Evolutionary conservation across 2,797 vertebrate species (phyloP), one percentile per base, ranked within the genome.

Genomic region (Clarias fuscus): DNA sequence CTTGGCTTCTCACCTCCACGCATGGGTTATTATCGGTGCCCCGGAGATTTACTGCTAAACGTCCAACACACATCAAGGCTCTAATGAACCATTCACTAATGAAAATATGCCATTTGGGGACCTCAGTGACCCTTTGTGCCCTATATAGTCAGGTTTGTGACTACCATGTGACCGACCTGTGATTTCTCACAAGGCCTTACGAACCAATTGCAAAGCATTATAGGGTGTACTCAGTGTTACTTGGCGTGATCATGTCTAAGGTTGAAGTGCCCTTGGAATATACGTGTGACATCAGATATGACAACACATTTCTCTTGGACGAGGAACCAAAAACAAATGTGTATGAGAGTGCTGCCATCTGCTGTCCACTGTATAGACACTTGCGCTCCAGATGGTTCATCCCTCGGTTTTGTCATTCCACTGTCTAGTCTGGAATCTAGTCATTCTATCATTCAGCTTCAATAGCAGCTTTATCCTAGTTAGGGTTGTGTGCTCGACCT

Each of bases 311-410:
- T 33, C 33, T 33, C 33, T 2, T 33, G 33, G 33, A 33, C 0
- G 14, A 33, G 24, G 10, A 68, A 68, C 11, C 71, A 5, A 61
- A 85, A 72, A 43, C 76, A 70, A 33, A 14, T 18, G 48, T 20
- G 22, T 77, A 6, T 61, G 48, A 82, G 22, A 84, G 27, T 86
- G 83, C 68, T 70, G 85, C 88, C 90, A 88, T 80, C 90, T 92
- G 76, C 85, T 90, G 91, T 43, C 84, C 82, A 72, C 27, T 59
- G 1, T 27, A 15, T 62, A 59, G 20, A 75, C 82, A 78, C 30
- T 61, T 61, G 4, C 2, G 61, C 58, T 78, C 30, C 33, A 14
- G 30, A 33, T 59, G 30, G 76, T 33, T 10, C 37, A 80, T 80
- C 33, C 11, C 30, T 14, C 13, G 40, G 33, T 77, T 40, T 13